Conservation (phyloP, 1,140 invertebrate species). For the Lepidurus packardi region DNA sequence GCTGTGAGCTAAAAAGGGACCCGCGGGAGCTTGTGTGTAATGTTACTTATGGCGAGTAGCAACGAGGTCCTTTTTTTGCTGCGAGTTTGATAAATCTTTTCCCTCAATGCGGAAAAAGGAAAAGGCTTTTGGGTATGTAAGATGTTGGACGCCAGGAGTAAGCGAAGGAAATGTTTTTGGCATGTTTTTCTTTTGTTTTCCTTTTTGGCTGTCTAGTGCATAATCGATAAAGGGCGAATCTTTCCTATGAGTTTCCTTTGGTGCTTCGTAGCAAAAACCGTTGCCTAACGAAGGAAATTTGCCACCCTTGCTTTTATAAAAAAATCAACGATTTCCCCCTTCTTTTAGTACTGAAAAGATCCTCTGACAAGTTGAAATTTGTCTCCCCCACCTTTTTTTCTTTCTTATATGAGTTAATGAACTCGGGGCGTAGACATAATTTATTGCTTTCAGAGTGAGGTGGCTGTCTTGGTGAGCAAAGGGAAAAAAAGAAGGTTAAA, state of each 20-base stretch:
- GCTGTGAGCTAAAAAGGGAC: constrained; percentile 10
- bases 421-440: neutral
- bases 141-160: neutral
- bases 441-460: neutral
- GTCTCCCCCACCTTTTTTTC: neutral
- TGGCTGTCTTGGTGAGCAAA: neutral
- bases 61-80: neutral
- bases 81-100: neutral
- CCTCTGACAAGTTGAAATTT: neutral
- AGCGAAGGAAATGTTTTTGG: neutral
- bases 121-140: neutral
- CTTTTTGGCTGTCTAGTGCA: neutral
- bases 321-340: neutral
- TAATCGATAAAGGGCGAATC: neutral
- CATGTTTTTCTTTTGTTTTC: neutral
- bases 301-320: neutral
- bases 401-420: constrained; percentile 14
- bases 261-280: neutral
- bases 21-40: neutral
- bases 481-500: neutral
- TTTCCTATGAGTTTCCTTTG: neutral
- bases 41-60: neutral
- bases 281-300: neutral
- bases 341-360: neutral
- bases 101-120: neutral